Evolutionary conservation across 2,888 invertebrate genomes (phyloP), one percentile per base, ranked within the genome.

Genomic region (Quadroppia sp.): DNA sequence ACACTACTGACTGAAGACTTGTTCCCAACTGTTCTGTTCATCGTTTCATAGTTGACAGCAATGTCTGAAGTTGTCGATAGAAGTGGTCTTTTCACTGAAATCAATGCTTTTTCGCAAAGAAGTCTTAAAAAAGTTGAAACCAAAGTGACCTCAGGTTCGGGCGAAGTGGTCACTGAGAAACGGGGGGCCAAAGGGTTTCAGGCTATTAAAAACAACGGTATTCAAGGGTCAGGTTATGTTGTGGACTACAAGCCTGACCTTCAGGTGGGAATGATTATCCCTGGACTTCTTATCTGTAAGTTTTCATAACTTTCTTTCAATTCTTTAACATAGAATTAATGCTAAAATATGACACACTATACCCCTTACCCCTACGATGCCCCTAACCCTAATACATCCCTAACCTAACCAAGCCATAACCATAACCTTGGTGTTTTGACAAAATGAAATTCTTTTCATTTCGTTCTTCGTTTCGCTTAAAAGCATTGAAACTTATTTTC

Each of bases 231-330:
- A 28, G 77, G 76, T 74, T 77, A 74, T 70, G 78, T 76, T 4
- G 71, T 74, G 6, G 76, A 76, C 30, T 71, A 61, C n/a, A 76
- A 77, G 56, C 78, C 77, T 2, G 78, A 78, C 42, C 75, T 78
- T 15, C 77, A 78, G 72, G 78, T 78, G 20, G 78, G 77, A 28
- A 71, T 77, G 40, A 76, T 78, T 20, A 50, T 78, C 7, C 77
- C 78, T 13, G 78, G 78, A 50, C 71, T 78, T 20, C 32, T 78
- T 6, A 72, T 78, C n/a, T 77, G 78, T 78, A 67, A 77, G 76
- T 67, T n/a, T 23, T 2, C 13, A 56, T 20, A 7, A 61, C 32
- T 64, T 71, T 30, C 4, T 23, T 1, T 25, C 28, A 56, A 3
- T 30, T 20, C 36, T 1, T 25, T 53, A 56, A 3, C 17, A n/a